Base-by-base conservation (phyloP, 2,888 invertebrate species). In the Danaus chrysippus region DNA sequence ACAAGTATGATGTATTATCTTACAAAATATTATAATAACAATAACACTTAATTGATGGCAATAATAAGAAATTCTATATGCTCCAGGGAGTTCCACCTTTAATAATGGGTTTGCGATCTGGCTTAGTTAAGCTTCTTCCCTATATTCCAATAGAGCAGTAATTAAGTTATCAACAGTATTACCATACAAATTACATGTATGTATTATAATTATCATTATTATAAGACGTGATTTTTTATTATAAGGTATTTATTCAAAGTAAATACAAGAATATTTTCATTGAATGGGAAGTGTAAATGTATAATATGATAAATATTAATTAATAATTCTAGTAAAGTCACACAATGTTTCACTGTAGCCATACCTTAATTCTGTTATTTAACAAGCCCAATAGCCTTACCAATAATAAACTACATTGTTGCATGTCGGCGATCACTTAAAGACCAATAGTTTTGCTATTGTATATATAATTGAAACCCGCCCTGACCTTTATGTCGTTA, bases 101-200 rank as follows among this genome's bases (percentile, higher is more conserved):
- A 68, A 71, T 71, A 73, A 72, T 71, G 68, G 62, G 49, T 44
- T 59, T 59, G 43, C 44, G 13, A 55, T 44, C 43, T 46, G 19
- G 15, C 54, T 44, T 54, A 41, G 42, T 62, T 55, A 46, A 12
- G 58, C 54, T 49, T 49, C 8, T 17, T 17, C 49, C 17, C 15
- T 49, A 17, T 19, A 53, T 41, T n/a, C 12, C 8, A 42, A 41
- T 11, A 17, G 23, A 9, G n/a, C 15, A 58, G 17, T 58, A 58
- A 58, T 58, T 52, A 42, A 52, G 49, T 49, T 57, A 46, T 42
- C 34, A 42, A 41, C 46, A 49, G 49, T 41, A 49, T 34, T 34
- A 6, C 23, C 3, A 34, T 34, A 34, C 3, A 34, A 34, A 0
- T 34, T 3, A 34, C 23, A 34, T 5, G 23, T 34, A 34, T 34